phyloP scores from a whole-genome alignment of 2,797 vertebrate species.

The Spinibarbus caldwelli region DNA sequence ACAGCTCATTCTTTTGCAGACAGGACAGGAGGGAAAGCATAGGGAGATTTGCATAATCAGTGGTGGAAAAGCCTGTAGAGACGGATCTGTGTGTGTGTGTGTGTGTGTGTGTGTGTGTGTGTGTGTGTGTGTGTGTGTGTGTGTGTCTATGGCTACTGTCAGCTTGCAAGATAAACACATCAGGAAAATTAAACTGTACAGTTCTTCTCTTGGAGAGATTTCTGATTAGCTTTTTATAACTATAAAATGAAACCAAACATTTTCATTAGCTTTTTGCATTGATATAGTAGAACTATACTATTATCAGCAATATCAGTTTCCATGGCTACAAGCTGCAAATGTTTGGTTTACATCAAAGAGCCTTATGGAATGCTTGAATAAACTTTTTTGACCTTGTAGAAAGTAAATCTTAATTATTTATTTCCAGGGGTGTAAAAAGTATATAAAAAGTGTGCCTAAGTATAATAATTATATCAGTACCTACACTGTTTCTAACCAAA shows the following conservation, averaged over 20 bases:
- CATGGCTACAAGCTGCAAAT: not conserved
- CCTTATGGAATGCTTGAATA: not conserved
- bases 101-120: no score
- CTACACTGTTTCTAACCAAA: not conserved
- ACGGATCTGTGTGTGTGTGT: not conserved
- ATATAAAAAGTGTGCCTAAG: not conserved
- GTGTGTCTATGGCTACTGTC: conserved; percentile 22
- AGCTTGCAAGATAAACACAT: not conserved
- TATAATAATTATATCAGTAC: not conserved
- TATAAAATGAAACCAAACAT: not conserved
- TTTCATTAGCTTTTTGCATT: not conserved
- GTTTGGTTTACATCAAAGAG: not conserved
- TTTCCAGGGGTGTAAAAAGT: not conserved
- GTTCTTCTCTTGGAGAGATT: no score
- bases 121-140: not conserved
- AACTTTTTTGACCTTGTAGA: not conserved
- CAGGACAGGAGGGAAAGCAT: conserved; percentile 56
- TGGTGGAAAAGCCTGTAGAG: conserved; percentile 52
- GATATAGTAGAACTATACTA: not conserved
- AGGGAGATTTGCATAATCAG: conserved; percentile 76
- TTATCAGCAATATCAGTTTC: not conserved
- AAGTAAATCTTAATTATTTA: not conserved
- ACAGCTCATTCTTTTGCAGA: conserved; percentile 68
- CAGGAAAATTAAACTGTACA: not conserved
- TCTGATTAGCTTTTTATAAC: not conserved